Conservation (phyloP, 1,140 invertebrate species). For the Aphaenogaster floridana region DNA sequence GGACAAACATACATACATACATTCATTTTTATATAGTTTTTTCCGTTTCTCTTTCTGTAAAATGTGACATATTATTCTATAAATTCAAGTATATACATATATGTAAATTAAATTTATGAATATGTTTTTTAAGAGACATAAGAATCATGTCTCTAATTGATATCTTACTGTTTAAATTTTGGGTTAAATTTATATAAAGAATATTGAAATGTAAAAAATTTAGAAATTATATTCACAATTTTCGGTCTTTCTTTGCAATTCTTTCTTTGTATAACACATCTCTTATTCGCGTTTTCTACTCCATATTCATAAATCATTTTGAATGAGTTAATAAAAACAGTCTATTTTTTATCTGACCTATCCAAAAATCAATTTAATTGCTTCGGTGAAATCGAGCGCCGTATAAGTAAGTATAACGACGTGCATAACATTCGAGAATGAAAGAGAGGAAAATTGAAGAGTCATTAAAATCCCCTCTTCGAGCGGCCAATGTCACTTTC, state of each 20-base stretch:
- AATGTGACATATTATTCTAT: neutral
- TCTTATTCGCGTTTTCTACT: neutral
- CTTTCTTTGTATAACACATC: neutral
- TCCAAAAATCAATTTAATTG: slow-evolving; percentile 44
- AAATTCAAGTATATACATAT: neutral
- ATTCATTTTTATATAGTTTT: neutral
- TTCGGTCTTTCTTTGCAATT: neutral
- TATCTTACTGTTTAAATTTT: neutral
- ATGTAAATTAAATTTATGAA: neutral
- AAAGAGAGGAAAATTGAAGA: slow-evolving; percentile 61
- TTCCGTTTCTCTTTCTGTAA: neutral
- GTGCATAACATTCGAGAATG: slow-evolving; percentile 35
- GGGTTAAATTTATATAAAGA: neutral
- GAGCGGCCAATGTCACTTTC: slow-evolving; percentile 61
- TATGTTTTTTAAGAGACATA: neutral
- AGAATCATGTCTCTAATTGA: neutral
- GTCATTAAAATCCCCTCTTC: slow-evolving; percentile 32
- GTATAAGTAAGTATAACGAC: slow-evolving; percentile 25
- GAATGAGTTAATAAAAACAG: neutral
- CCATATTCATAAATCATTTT: neutral
- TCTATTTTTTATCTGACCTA: neutral
- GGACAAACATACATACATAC: too few species aligned
- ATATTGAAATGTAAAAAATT: neutral
- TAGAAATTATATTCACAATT: neutral
- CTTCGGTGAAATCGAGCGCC: slow-evolving; percentile 33